Evolutionary conservation across 2,797 vertebrate species (phyloP).

Genomic region (Salarias fasciatus): DNA sequence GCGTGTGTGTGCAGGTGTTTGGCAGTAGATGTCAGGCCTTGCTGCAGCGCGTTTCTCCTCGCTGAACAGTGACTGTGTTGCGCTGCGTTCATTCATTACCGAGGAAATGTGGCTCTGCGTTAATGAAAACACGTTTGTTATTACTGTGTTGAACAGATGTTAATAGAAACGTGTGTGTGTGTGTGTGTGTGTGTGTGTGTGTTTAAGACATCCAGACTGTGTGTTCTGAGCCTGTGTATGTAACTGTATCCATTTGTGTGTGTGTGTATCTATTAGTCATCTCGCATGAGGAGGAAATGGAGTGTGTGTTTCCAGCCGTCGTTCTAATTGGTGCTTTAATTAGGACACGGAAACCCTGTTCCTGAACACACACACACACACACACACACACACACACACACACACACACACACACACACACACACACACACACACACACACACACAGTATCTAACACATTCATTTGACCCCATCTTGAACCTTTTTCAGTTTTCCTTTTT

Average conservation of each 20-base stretch:
- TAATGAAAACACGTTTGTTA: slow-evolving; percentile 38
- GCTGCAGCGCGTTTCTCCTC: no score
- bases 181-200: slow-evolving; percentile 16
- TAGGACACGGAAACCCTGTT: slow-evolving; percentile 62
- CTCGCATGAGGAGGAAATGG: slow-evolving; percentile 60
- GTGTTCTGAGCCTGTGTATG: slow-evolving; percentile 1
- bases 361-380: slow-evolving; percentile 20
- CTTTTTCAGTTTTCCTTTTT: slow-evolving; percentile 34
- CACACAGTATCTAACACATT: slow-evolving; percentile 16
- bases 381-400: slow-evolving; percentile 16
- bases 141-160: slow-evolving; percentile 17
- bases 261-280: slow-evolving; percentile 49
- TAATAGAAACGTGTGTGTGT: slow-evolving; percentile 29
- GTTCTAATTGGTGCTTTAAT: slow-evolving; percentile 72
- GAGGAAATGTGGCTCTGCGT: slow-evolving; percentile 41
- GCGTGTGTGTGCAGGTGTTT: slow-evolving; percentile 39
- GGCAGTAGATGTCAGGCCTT: slow-evolving; percentile 27
- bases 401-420: slow-evolving; percentile 6
- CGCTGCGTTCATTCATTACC: slow-evolving; percentile 37
- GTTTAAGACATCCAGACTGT: slow-evolving; percentile 21
- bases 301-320: slow-evolving; percentile 55
- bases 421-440: slow-evolving; percentile 9
- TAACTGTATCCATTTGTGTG: slow-evolving; percentile 38
- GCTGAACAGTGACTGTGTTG: slow-evolving; percentile 23
- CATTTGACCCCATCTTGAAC: slow-evolving; percentile 54